Conservation (phyloP, 2,888 invertebrate species). For the Unio delphinus region DNA sequence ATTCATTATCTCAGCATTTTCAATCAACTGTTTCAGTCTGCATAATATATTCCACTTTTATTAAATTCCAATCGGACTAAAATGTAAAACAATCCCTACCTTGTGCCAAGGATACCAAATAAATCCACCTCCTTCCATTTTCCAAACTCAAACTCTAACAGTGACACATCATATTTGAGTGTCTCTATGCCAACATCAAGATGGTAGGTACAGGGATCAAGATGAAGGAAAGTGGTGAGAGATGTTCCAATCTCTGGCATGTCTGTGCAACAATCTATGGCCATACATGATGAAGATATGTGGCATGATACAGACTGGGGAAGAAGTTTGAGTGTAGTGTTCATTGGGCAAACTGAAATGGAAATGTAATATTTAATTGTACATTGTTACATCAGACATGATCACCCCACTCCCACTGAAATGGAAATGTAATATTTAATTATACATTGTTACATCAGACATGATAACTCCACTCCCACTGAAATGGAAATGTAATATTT, state of each 20-base stretch:
- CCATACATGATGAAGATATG: slow-evolving; percentile 23
- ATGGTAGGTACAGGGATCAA: slow-evolving; percentile 26
- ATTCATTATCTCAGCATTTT: too few relatives aligned
- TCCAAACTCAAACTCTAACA: slow-evolving; percentile 31
- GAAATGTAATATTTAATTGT: background rate
- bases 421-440: slow-evolving; percentile 1
- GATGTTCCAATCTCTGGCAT: slow-evolving; percentile 14
- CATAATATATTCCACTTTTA: too few relatives aligned
- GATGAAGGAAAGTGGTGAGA: slow-evolving; percentile 16
- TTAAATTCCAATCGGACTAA: too few relatives aligned
- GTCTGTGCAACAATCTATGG: slow-evolving; percentile 27
- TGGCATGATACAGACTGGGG: slow-evolving; percentile 25
- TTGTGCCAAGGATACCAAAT: too few relatives aligned
- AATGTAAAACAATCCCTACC: too few relatives aligned
- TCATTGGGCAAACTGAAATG: slow-evolving; percentile 29
- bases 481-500: too few relatives aligned
- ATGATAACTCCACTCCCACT: too few relatives aligned
- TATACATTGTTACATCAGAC: background rate
- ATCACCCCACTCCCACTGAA: slow-evolving; percentile 7
- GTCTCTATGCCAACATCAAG: slow-evolving; percentile 26
- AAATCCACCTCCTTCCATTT: slow-evolving; percentile 5
- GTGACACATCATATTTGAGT: slow-evolving; percentile 17
- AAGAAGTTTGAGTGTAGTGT: slow-evolving; percentile 7
- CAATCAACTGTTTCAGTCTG: too few relatives aligned
- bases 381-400: background rate